phyloP scores from a whole-genome alignment of 2,797 vertebrate genomes.

The Acipenser transmontanus region DNA sequence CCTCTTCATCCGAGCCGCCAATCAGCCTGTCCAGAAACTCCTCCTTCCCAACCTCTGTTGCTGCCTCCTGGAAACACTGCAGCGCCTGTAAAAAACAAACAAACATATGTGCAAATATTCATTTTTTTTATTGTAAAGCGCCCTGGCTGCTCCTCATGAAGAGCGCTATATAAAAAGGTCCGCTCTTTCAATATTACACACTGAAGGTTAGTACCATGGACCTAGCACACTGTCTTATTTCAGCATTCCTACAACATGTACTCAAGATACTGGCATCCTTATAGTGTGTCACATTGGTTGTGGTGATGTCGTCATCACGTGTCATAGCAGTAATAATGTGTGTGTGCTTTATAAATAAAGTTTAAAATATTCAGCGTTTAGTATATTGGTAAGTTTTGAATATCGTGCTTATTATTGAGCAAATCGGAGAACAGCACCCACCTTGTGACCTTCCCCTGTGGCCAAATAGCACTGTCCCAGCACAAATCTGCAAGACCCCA shows the following conservation, averaged over 20 bases:
- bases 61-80: conserved; percentile 83
- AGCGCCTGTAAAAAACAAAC: conserved; percentile 61
- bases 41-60: conserved; percentile 82
- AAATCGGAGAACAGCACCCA: conserved; percentile 31
- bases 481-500: conserved; percentile 87
- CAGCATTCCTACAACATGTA: no score
- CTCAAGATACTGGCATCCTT: no score
- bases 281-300: no score
- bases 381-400: not conserved
- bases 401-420: no score
- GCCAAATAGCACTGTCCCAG: conserved; percentile 86
- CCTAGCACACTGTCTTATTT: no score
- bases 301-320: no score
- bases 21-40: conserved; percentile 82
- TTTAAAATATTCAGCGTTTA: no score
- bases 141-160: not conserved
- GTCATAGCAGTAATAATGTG: no score
- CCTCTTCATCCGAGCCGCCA: conserved; percentile 65
- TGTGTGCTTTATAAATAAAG: no score
- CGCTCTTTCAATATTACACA: no score
- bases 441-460: conserved; percentile 87
- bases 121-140: not conserved
- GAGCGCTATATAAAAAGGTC: no score
- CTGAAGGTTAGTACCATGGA: no score
- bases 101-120: not conserved